Percentiles rank a stretch among this genome's conserved stretches.
Evolutionary conservation across 2,888 invertebrate species (phyloP).

Genomic region (Scelioninae gen. 2): DNA sequence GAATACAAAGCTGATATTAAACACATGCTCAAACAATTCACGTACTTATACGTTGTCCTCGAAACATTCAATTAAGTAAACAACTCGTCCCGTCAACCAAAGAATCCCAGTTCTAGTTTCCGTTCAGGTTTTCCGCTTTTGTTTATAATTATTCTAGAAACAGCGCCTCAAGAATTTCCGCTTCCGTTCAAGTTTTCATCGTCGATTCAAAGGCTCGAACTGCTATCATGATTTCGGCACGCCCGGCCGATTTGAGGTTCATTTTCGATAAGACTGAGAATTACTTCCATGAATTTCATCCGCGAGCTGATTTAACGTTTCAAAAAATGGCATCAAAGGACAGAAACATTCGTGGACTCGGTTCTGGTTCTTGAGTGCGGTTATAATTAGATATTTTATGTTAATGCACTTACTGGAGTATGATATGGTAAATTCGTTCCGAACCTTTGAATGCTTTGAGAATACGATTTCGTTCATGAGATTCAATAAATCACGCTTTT

Average conservation of each 20-base stretch:
- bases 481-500: conserved; percentile 11
- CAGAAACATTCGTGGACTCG: conserved; percentile 6
- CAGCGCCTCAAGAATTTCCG: conserved; percentile 1
- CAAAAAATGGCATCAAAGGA: too few relatives aligned
- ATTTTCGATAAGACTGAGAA: conserved; percentile 16
- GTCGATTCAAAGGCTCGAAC: not conserved
- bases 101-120: conserved; percentile 8
- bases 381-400: not conserved
- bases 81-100: conserved; percentile 6
- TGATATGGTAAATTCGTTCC: not conserved
- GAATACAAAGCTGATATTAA: conserved; percentile 44
- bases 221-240: not conserved
- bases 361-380: conserved; percentile 9
- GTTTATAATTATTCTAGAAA: not conserved
- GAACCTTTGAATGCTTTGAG: conserved; percentile 3
- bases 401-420: not conserved
- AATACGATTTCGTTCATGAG: not conserved
- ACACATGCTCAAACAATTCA: conserved; percentile 55
- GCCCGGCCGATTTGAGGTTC: not conserved
- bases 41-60: conserved; percentile 39
- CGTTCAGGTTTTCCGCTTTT: not conserved
- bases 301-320: too few relatives aligned
- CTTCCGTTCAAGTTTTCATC: not conserved
- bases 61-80: conserved; percentile 21
- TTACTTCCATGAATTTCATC: not conserved